Evolutionary conservation across 1,140 invertebrate species (phyloP).

Genomic region (Drosophila pandora): DNA sequence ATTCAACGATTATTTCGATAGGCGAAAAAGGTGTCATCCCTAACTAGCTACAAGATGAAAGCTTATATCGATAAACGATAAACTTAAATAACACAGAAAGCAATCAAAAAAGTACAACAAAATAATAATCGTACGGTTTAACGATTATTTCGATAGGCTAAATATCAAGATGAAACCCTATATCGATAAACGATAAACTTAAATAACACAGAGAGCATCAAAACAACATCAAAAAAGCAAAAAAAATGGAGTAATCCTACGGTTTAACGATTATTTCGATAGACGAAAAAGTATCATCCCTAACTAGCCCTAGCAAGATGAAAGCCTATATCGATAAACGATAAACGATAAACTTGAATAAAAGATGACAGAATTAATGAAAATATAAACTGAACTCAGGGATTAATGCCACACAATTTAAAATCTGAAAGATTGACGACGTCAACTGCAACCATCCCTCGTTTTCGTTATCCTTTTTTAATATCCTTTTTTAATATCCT

Average conservation of each 20-base stretch:
- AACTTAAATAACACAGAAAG: not conserved
- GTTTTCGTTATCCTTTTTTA: not conserved
- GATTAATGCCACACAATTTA: conserved; percentile 77
- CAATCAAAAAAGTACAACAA: not conserved
- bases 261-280: not conserved
- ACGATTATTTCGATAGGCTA: not conserved
- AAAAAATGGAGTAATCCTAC: no score
- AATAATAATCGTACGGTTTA: not conserved
- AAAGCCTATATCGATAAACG: not conserved
- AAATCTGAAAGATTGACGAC: conserved; percentile 47
- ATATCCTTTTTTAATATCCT: conserved; percentile 1
- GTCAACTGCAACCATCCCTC: conserved; percentile 7
- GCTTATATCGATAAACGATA: not conserved
- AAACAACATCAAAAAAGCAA: no score
- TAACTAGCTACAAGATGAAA: no score
- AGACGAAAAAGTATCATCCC: no score
- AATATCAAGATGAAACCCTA: no score
- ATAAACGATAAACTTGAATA: not conserved
- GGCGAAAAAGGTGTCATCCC: no score
- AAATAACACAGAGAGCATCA: not conserved
- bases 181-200: not conserved
- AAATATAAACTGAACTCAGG: conserved; percentile 14
- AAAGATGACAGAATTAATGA: not conserved
- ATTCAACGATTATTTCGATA: not conserved
- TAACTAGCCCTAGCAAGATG: no score